These are phyloP conservation scores for Cyrtodaria siliqua DNA, from an alignment of 2,888 invertebrate genomes.

Conservation along the genomic window DNA sequence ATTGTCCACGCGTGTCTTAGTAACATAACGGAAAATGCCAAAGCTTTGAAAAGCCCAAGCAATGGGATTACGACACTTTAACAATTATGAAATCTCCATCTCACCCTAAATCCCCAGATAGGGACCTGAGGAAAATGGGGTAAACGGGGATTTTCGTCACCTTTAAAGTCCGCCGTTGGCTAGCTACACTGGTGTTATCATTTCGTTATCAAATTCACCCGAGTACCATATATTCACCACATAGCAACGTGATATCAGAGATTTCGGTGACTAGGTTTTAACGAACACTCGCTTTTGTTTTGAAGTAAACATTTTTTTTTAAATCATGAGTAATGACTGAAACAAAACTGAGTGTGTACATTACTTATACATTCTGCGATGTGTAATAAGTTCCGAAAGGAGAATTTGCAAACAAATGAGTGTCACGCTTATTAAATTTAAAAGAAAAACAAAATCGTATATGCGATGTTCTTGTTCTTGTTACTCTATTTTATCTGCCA, in stretches of 20 bases:
- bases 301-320: conserved; percentile 27
- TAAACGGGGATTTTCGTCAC: conserved; percentile 65
- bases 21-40: conserved; percentile 54
- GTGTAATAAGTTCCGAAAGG: too few species aligned
- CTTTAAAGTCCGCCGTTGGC: conserved; percentile 59
- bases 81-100: conserved; percentile 61
- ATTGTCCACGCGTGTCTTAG: not conserved
- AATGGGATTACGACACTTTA: conserved; percentile 63
- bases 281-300: conserved; percentile 6
- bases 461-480: too few species aligned
- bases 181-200: conserved; percentile 40
- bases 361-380: too few species aligned
- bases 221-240: conserved; percentile 11
- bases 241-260: conserved; percentile 22
- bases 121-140: conserved; percentile 58
- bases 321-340: too few species aligned
- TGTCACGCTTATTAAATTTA: too few species aligned
- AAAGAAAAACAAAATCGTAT: too few species aligned
- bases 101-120: conserved; percentile 46
- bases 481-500: too few species aligned
- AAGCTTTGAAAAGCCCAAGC: conserved; percentile 31
- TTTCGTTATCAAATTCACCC: conserved; percentile 15
- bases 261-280: not conserved
- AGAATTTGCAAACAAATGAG: too few species aligned
- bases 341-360: too few species aligned